A percentile compares a stretch with the other conserved stretches of the same genome.
These are phyloP conservation scores for Temnothorax rugatulus DNA, from an alignment of 2,888 invertebrate species.

Conservation along the genomic window DNA sequence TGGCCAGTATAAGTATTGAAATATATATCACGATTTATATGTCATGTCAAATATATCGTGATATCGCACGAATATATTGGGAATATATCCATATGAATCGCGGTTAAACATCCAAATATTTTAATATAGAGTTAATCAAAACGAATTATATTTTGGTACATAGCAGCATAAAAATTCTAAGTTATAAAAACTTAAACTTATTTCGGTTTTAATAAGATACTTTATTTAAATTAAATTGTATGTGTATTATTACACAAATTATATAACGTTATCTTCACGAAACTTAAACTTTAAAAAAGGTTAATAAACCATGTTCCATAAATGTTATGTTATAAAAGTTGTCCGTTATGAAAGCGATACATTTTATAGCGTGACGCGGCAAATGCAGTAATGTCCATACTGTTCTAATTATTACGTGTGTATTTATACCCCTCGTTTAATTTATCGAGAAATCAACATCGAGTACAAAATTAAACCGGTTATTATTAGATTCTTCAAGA, in stretches of 20 bases:
- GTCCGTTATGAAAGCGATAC: background rate
- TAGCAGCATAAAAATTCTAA: background rate
- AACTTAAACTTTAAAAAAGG: background rate
- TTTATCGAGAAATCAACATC: slow-evolving; percentile 7
- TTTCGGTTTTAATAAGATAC: background rate
- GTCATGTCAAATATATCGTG: slow-evolving; percentile 20
- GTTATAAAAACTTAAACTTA: background rate
- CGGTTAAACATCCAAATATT: slow-evolving; percentile 31
- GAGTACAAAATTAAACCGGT: slow-evolving; percentile 38
- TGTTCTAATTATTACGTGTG: slow-evolving; percentile 36
- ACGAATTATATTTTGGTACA: background rate
- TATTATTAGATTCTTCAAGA: slow-evolving; percentile 49
- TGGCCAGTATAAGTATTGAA: slow-evolving; percentile 38
- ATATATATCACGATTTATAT: slow-evolving; percentile 42
- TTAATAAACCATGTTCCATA: background rate
- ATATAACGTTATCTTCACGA: background rate
- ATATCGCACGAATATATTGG: slow-evolving; percentile 35
- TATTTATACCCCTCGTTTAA: background rate
- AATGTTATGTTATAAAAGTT: too few relatives aligned
- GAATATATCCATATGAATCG: slow-evolving; percentile 16
- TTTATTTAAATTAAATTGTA: background rate
- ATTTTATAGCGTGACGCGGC: slow-evolving; percentile 27
- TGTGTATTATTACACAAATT: background rate
- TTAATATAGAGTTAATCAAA: slow-evolving; percentile 23
- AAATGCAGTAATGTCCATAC: slow-evolving; percentile 8